Evolutionary conservation across 2,888 invertebrate genomes (phyloP), one percentile per base, ranked within the genome.

Genomic region (Lepidonotus clava): DNA sequence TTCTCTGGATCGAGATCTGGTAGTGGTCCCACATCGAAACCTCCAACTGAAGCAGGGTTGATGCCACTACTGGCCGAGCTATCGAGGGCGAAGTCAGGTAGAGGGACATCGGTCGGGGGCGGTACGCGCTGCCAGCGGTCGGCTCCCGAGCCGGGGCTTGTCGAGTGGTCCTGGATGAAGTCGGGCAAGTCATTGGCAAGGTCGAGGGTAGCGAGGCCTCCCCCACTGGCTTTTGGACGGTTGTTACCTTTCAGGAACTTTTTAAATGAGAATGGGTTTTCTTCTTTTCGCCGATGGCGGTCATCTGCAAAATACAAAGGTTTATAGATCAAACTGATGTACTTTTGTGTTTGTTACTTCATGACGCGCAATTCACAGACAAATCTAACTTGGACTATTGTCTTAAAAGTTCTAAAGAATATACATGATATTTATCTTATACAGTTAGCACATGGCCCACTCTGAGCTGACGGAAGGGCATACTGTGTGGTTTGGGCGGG

Each of bases 221-320:
- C 85, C 1, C 21, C 1, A 28, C 56, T 67, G 36, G 40, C 56
- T 77, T 85, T 80, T 4, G 87, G 85, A 38, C 87, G 66, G 28
- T 46, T 53, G n/a, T 38, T 76, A 34, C 88, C 88, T 83, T 90
- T 89, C 24, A 94, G 87, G 88, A 94, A 93, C 84, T 93, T 92
- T 88, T 93, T 93, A 87, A 94, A 93, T 14, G 93, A 93, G 90
- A 94, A 94, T 41, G 94, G 93, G 87, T 93, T 93, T 11, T 87
- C 89, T 1, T 80, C 53, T 24, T 36, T 86, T 91, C 92, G 85
- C 91, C 91, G 51, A 66, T 86, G 51, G 11, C 80, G 41, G 18
- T 80, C 80, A 80, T 80, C 80, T 80, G 76, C n/a, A 24, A 53
- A n/a, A 53, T 53, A 18, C 18, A 46, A 53, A 53, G 2, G 11